Base-by-base conservation (phyloP, 1,140 invertebrate species). In the Panagrolaimus sp. region DNA sequence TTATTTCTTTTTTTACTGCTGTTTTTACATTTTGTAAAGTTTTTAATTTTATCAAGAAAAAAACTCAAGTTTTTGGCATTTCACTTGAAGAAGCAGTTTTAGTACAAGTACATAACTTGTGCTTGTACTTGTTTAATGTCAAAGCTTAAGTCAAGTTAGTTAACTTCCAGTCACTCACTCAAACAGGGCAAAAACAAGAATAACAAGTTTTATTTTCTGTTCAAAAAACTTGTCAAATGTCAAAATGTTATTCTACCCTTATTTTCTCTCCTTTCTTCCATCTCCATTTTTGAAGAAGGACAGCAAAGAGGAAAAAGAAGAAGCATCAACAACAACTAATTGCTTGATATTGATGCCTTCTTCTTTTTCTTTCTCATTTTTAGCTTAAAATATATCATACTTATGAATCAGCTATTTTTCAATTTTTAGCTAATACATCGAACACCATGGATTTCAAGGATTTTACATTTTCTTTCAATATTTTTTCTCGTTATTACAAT, bases 401-500 rank as follows among this genome's bases (percentile, higher is more conserved):
- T 10, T 9, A 58, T 68, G 5, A 32, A 21, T 47, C 26, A 14
- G n/a, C 28, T 21, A 15, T 9, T 28, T 64, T 66, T 14, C 21
- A 17, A 32, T n/a, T 69, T 71, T 43, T 58, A 65, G 69, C 48
- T 71, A 28, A 74, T 71, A 15, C 74, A 67, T 32, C 77, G 69
- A 63, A 64, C 70, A 15, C 79, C 78, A 32, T 69, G 74, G 24
- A 81, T 80, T 44, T 71, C 73, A 46, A 72, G 72, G 28, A 68
- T 76, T 66, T 68, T 81, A 63, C 72, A 68, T 17, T 17, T 76
- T 8, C 74, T 82, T n/a, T 79, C 79, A 7, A 32, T 81, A 17
- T 43, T 81, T 7, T 55, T 76, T 32, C 69, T 79, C 24, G 12
- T 80, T 47, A 24, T 81, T 55, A 74, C 73, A 38, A 80, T 80